Base-by-base conservation (phyloP, 2,888 invertebrate species). In the Ichneumoninae sp. region DNA sequence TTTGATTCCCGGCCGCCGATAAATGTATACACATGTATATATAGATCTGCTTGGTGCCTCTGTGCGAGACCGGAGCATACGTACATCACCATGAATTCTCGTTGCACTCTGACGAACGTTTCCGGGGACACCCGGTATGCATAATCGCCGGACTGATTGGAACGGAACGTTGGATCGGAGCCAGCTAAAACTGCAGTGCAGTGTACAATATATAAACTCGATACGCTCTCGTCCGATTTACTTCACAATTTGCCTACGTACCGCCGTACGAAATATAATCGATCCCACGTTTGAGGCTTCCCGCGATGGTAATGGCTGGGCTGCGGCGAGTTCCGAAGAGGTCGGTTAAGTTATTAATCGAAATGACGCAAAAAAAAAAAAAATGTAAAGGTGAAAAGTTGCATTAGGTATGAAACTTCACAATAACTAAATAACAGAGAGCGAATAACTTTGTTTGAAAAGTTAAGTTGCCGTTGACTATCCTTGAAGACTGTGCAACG, bases 101-200 rank as follows among this genome's bases (percentile, higher is more conserved):
- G 76, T 52, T 50, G 75, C 79, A 75, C 52, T 52, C 65, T 63
- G 77, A 76, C 63, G 71, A 77, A 65, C 77, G 84, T 83, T 83
- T 83, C 80, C 82, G 71, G 54, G 33, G 54, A 85, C 82, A 82
- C 78, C 79, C 82, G 82, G 85, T 82, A 85, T 78, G 79, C 79
- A 85, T 85, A 78, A 85, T 78, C 71, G 73, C 36, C 47, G 68
- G 52, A 82, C 60, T 79, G 82, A 85, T 85, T 85, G 85, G 75
- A 85, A 85, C 71, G 76, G 85, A 85, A 66, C 69, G 74, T 73
- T 82, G 85, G 85, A 82, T 70, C 82, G 22, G 50, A 74, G 85
- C 82, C 84, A 85, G 78, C 44, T 44, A 26, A 57, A 73, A 36
- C 57, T 36, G 40, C 44, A 22, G 26, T 44, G 57, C 60, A 40